Evolutionary conservation across 2,888 invertebrate species (phyloP).

Genomic region (Electrophaes corylata): DNA sequence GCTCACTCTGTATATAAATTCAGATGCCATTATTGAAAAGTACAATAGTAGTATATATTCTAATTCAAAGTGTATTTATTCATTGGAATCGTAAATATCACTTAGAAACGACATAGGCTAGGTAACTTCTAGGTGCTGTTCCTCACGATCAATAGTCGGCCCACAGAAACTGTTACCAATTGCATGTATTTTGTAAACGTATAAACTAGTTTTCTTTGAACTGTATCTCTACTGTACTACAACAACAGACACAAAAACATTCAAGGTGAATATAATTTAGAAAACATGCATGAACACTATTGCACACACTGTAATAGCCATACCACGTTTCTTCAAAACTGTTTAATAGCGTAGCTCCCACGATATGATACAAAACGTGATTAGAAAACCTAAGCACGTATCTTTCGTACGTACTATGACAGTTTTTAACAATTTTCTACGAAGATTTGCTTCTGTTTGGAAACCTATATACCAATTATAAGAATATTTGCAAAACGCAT

Average conservation of each 20-base stretch:
- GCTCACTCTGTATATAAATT: too few relatives aligned
- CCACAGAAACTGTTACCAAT: too few relatives aligned
- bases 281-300: background rate
- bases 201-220: too few relatives aligned
- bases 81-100: too few relatives aligned
- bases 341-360: background rate
- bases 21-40: too few relatives aligned
- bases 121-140: too few relatives aligned
- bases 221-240: background rate
- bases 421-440: background rate
- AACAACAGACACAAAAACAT: background rate
- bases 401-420: background rate
- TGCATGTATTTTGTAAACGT: background rate
- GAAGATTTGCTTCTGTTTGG: background rate
- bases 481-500: too few relatives aligned
- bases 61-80: too few relatives aligned
- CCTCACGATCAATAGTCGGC: too few relatives aligned
- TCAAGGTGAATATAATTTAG: background rate
- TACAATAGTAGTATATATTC: too few relatives aligned
- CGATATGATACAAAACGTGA: background rate
- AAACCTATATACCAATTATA: background rate
- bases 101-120: too few relatives aligned
- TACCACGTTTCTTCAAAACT: background rate
- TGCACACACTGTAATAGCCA: background rate
- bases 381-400: background rate